Base-by-base conservation (phyloP, 2,113 vertebrate genomes). In the Lynx canadensis region DNA sequence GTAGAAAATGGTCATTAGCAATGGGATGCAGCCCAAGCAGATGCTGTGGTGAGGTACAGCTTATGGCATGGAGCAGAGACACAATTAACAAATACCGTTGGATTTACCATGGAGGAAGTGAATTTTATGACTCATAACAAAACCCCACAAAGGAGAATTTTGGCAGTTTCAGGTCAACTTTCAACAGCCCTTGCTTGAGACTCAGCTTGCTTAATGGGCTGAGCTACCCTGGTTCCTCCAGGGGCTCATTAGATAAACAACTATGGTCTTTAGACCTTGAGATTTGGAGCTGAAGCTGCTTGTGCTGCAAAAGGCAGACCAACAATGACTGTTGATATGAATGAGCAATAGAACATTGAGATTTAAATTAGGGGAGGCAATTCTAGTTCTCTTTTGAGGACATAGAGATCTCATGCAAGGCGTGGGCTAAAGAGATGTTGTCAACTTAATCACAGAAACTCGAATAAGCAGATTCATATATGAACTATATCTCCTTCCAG, bases 161-260 rank as follows among this genome's bases (percentile, higher is more conserved):
- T 41, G 66, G 84, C 88, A 92, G 86, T 92, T 63, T 93, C 50
- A 74, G 88, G 81, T 91, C 81, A 85, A 87, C 36, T 88, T 95
- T 74, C 76, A 85, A 60, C 85, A 81, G 71, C 66, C n/a, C 71
- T 95, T 93, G 55, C 94, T 93, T 85, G 81, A 97, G 66, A 95
- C 23, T 87, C 50, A 48, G 63, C 88, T 96, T 96, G 81, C 36
- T 90, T 97, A 97, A 95, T 93, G 88, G 89, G 38, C 93, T 88
- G 95, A 95, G 25, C 74, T 82, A 48, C 38, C 48, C 57, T 60
- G 29, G 38, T 50, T 89, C 50, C 91, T 95, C 94, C 55, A 68
- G 84, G 86, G 92, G 90, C 76, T 87, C 91, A 63, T 94, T 74
- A 96, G 65, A 66, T n/a, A 93, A 97, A 95, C 89, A 79, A 80